These are phyloP conservation scores for Syrrhaptes paradoxus DNA, from an alignment of 2,113 vertebrate species.

Conservation along the genomic window DNA sequence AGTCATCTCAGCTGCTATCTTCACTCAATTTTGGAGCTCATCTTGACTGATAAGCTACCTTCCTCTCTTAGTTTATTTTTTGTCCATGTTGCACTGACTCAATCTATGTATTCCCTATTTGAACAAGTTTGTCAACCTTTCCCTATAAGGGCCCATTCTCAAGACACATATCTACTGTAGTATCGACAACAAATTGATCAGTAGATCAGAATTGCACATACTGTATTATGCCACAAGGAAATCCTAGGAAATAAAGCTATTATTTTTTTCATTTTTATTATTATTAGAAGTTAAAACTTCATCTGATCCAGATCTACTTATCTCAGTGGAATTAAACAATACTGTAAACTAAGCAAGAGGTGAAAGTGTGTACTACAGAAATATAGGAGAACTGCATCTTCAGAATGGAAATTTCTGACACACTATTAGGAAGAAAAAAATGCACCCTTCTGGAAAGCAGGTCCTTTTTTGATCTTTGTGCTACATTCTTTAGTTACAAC, in stretches of 20 bases:
- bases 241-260: neutral
- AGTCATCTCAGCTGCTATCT: neutral
- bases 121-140: neutral
- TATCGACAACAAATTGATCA: neutral
- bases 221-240: neutral
- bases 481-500: neutral
- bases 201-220: neutral
- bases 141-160: neutral
- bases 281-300: neutral
- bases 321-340: neutral
- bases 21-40: neutral
- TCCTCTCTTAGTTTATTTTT: neutral
- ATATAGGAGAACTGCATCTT: neutral
- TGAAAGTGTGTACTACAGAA: neutral
- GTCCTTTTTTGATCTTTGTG: neutral
- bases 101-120: neutral
- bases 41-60: neutral
- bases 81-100: neutral
- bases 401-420: neutral
- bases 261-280: neutral
- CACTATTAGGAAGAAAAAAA: neutral
- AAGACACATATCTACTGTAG: neutral
- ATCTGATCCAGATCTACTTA: neutral
- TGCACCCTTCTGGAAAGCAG: neutral
- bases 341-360: neutral